Percentiles rank a stretch among this genome's conserved stretches.
These are phyloP conservation scores for Cryptophagus acutangulus DNA, from an alignment of 2,888 invertebrate species.

Conservation along the genomic window DNA sequence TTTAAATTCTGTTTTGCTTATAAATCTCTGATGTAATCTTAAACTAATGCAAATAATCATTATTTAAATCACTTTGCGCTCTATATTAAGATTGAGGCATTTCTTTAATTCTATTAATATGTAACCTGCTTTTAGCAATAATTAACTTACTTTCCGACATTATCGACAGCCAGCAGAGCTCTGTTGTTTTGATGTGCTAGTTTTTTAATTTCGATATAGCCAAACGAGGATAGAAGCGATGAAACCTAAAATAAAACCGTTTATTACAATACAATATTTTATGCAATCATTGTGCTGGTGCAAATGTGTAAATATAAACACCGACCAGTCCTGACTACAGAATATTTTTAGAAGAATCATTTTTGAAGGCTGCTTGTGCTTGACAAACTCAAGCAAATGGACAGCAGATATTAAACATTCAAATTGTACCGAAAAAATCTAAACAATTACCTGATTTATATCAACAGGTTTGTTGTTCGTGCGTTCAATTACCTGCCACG, in stretches of 20 bases:
- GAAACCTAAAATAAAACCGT: conserved; percentile 49
- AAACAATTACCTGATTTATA: conserved; percentile 36
- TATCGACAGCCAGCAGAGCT: conserved; percentile 60
- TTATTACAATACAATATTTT: background rate
- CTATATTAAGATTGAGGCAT: too few relatives aligned
- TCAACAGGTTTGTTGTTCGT: conserved; percentile 34
- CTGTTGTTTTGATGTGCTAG: conserved; percentile 46
- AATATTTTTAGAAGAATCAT: background rate
- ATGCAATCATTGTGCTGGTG: background rate
- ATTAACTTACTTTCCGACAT: conserved; percentile 54
- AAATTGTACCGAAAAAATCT: background rate
- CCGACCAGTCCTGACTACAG: too few relatives aligned
- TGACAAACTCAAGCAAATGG: background rate
- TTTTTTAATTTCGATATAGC: conserved; percentile 60
- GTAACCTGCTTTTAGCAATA: too few relatives aligned
- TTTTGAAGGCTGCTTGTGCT: background rate
- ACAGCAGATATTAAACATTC: too few relatives aligned
- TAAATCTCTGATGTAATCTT: too few relatives aligned
- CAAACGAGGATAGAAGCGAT: conserved; percentile 55
- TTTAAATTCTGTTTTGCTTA: too few relatives aligned
- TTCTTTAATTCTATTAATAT: too few relatives aligned
- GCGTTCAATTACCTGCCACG: conserved; percentile 50
- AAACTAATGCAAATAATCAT: too few relatives aligned
- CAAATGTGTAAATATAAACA: conserved; percentile 5
- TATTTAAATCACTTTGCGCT: too few relatives aligned